Base-by-base conservation (phyloP, 2,113 vertebrate species). In the Pycnonotus jocosus region DNA sequence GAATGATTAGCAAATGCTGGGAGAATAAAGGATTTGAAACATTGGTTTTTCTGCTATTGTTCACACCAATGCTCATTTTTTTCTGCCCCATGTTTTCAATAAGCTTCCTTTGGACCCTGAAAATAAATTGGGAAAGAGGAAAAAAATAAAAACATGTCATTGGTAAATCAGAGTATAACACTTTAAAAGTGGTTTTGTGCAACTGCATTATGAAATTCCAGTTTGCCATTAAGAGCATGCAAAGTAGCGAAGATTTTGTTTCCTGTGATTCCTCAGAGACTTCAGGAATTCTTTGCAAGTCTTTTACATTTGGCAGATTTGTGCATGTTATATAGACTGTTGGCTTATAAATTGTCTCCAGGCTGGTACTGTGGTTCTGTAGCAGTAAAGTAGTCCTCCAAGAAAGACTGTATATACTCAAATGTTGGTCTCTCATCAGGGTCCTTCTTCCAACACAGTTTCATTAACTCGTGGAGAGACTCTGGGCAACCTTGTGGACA, bases 301-400 rank as follows among this genome's bases (percentile, higher is more conserved):
- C 96, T 96, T 97, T 96, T 96, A 95, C 69, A 96, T 98, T 97
- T 98, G 97, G 98, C 97, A 98, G 97, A 96, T 96, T 81, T 98
- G 97, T 97, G 97, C 97, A 96, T 93, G 88, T 90, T 93, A 97
- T 79, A 94, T 33, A 96, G 97, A 95, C 64, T 86, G 78, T 77
- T 94, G 96, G 95, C 97, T 98, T 99, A 99, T 98, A 99, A 98
- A 98, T 99, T 99, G 97, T 99, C 99, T 96, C 99, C 99, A 72
- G 99, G 99, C 94, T 99, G 99, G 97, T 99, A 99, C 96, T 99
- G 99, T 93, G 99, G 99, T 98, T 99, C 99, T 90, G 99, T 99
- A 97, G 99, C 98, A 94, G 99, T 99, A 97, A 99, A 99, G 88
- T 99, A 99, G 98, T 99, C 99, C 98, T 99, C 99, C 96, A 99